These are phyloP conservation scores for Eudyptes chrysolophus DNA, from an alignment of 2,113 vertebrate genomes.

Conservation along the genomic window DNA sequence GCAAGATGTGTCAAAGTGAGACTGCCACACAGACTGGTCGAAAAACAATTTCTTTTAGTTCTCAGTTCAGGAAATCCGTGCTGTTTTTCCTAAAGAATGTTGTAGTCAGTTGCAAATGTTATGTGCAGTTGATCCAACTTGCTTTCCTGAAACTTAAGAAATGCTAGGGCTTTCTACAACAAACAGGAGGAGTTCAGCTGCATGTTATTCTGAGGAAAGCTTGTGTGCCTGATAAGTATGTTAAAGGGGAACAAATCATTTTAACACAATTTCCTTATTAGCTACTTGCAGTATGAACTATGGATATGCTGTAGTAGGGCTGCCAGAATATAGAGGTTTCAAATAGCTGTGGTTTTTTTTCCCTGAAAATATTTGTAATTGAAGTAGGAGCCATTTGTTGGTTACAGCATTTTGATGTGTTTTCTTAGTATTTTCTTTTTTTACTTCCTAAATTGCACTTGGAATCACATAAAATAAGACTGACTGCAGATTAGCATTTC, in stretches of 20 bases:
- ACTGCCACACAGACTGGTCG: constrained; percentile 37
- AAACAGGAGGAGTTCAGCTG: constrained; percentile 29
- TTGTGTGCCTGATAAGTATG: constrained; percentile 63
- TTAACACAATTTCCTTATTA: constrained; percentile 48
- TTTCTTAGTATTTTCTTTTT: background rate
- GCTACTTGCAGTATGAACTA: constrained; percentile 31
- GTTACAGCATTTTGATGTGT: constrained; percentile 38
- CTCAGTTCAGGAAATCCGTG: constrained; percentile 44
- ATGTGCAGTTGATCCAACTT: constrained; percentile 46
- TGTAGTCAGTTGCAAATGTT: constrained; percentile 49
- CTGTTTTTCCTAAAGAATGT: constrained; percentile 15
- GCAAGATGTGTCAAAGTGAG: constrained; percentile 51
- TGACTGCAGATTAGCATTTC: constrained; percentile 36
- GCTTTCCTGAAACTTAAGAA: constrained; percentile 46
- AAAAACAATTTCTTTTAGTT: constrained; percentile 44
- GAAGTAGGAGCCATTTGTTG: constrained; percentile 18
- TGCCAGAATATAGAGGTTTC: constrained; percentile 4
- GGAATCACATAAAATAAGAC: constrained; percentile 1
- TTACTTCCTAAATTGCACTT: constrained; percentile 31
- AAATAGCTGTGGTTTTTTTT: background rate
- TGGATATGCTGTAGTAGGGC: constrained; percentile 5
- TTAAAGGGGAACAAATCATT: constrained; percentile 73
- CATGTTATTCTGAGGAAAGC: constrained; percentile 52
- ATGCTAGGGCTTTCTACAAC: background rate
- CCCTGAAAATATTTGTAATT: background rate